Conservation (phyloP, 2,797 vertebrate genomes). For the Lithobates sylvaticus region DNA sequence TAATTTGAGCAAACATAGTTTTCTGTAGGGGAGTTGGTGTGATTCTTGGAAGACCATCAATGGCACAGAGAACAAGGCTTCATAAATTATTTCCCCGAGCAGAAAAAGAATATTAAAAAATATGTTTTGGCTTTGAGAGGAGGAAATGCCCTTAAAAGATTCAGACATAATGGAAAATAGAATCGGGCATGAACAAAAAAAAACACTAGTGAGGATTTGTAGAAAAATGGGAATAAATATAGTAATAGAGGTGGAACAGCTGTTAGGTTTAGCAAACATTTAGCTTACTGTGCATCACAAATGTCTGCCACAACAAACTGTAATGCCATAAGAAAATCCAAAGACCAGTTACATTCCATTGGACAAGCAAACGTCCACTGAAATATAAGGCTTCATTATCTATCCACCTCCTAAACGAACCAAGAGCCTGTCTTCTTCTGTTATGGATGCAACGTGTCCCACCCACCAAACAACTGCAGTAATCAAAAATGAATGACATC, state of each 20-base stretch:
- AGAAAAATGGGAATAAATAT: constrained; percentile 13
- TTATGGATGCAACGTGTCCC: too few relatives aligned
- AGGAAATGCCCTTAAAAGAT: constrained; percentile 40
- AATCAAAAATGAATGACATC: too few relatives aligned
- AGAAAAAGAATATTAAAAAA: constrained; percentile 30
- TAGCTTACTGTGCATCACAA: neutral
- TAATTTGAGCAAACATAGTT: constrained; percentile 56
- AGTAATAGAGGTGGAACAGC: neutral
- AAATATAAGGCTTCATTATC: too few relatives aligned
- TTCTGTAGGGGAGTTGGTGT: constrained; percentile 54
- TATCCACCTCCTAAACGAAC: too few relatives aligned
- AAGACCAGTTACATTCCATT: too few relatives aligned
- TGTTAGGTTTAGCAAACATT: neutral
- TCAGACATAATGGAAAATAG: constrained; percentile 45
- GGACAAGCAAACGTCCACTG: too few relatives aligned
- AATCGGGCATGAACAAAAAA: neutral
- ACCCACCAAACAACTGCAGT: too few relatives aligned
- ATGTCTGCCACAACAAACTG: too few relatives aligned
- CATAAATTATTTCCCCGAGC: constrained; percentile 51
- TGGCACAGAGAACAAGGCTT: constrained; percentile 22
- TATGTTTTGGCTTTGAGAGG: constrained; percentile 26
- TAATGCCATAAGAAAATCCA: too few relatives aligned
- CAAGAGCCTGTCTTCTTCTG: too few relatives aligned
- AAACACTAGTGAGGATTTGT: neutral
- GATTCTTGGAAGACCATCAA: constrained; percentile 60